Base-by-base conservation (phyloP, 2,888 invertebrate species). In the Tetheella fluctuosa region DNA sequence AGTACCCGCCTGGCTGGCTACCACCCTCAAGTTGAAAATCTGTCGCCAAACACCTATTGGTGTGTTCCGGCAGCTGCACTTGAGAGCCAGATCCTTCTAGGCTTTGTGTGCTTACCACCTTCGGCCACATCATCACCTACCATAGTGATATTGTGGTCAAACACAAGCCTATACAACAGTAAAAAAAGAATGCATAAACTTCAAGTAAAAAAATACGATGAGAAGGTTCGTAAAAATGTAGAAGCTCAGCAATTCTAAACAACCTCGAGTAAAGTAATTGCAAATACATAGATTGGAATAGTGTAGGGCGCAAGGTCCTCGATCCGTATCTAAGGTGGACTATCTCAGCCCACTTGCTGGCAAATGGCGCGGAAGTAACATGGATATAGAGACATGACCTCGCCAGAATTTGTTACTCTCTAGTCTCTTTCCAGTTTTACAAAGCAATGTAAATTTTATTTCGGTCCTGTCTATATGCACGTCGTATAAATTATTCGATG, bases 331-430 rank as follows among this genome's bases (percentile, higher is more conserved):
- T 85, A 80, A 85, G 86, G 89, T 88, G 83, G 90, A 89, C 90
- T 91, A 91, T 91, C 88, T 79, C 91, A 86, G 80, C 74, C 86
- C 92, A 91, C 91, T 92, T 91, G 90, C 77, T 76, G 74, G 83
- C 86, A 88, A 92, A 92, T 90, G 89, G 89, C 64, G 78, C 79
- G 88, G 85, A 89, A 90, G 83, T 88, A 90, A 91, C 76, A 74
- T 76, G 88, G 84, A 88, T 89, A 88, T 84, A 89, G 85, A 76
- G 83, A 80, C 83, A 79, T 83, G 83, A 83, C 80, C 83, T 82
- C 68, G 69, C 69, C 77, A 73, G 83, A 89, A 88, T 88, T 86
- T 85, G 83, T 84, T 84, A 83, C 79, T 80, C 78, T 81, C 79
- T 84, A 83, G 79, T 80, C 78, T 81, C 79, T 84, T 83, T 79